phyloP scores from a whole-genome alignment of 2,888 invertebrate species.

The Agonopterix heracliana region DNA sequence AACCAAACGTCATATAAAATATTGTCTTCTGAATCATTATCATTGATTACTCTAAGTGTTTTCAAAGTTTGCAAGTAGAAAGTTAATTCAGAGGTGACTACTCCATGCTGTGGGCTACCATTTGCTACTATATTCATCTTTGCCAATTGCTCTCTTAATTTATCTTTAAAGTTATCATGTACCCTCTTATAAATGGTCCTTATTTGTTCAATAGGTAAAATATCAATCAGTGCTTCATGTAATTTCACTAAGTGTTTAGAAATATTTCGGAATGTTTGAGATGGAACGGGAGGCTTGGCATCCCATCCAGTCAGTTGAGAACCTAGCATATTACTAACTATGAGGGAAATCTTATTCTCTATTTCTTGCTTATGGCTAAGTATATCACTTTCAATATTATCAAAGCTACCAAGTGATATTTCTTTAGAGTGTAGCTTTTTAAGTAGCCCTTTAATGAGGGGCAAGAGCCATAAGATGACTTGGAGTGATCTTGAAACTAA shows the following conservation, averaged over 20 bases:
- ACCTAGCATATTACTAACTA: conserved; percentile 90
- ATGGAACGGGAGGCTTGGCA: conserved; percentile 96
- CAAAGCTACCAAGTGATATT: conserved; percentile 74
- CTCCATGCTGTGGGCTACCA: conserved; percentile 97
- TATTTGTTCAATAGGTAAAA: conserved; percentile 88
- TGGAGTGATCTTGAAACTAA: conserved; percentile 89
- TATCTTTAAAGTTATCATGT: conserved; percentile 90
- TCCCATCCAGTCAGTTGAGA: conserved; percentile 92
- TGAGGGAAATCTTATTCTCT: conserved; percentile 91
- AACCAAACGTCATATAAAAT: conserved; percentile 91
- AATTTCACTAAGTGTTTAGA: conserved; percentile 92
- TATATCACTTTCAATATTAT: conserved; percentile 85
- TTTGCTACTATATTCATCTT: conserved; percentile 94
- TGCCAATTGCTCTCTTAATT: conserved; percentile 87
- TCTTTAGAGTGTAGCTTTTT: conserved; percentile 74
- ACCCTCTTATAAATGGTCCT: conserved; percentile 85
- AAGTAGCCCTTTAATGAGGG: conserved; percentile 82
- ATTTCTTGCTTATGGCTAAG: conserved; percentile 94
- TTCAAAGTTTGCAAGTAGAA: conserved; percentile 93
- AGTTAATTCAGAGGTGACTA: conserved; percentile 93
- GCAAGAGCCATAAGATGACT: conserved; percentile 86
- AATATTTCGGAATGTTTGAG: conserved; percentile 90
- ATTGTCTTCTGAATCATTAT: conserved; percentile 83
- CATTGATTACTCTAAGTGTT: conserved; percentile 85
- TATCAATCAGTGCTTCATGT: conserved; percentile 92